Evolutionary conservation across 2,113 vertebrate genomes (phyloP).

Genomic region (Heloderma charlesbogerti): DNA sequence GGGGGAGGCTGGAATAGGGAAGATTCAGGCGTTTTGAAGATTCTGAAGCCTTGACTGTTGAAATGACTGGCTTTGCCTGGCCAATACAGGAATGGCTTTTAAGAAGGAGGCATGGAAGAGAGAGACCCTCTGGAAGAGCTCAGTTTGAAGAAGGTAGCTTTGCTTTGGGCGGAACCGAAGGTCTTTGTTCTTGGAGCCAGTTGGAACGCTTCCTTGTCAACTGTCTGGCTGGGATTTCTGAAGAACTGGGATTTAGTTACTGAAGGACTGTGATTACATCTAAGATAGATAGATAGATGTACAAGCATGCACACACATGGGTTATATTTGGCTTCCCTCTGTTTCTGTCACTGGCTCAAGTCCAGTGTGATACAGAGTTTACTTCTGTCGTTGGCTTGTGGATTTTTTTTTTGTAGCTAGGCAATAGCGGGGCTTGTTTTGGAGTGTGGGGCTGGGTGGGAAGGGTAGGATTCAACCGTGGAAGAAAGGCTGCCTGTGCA

Average conservation of each 20-base stretch:
- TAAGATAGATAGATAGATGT: neutral
- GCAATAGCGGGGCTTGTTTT: neutral
- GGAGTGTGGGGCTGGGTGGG: neutral
- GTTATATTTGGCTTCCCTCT: neutral
- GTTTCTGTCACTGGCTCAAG: neutral
- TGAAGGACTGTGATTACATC: neutral
- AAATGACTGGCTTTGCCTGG: neutral
- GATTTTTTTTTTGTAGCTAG: neutral
- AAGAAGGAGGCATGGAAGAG: neutral
- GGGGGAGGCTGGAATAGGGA: too few relatives aligned
- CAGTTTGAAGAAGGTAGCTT: neutral
- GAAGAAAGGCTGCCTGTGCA: neutral
- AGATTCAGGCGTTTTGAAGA: too few relatives aligned
- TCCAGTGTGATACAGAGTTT: neutral
- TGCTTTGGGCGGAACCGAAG: neutral
- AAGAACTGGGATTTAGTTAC: neutral
- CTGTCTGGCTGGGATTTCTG: neutral
- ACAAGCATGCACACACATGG: neutral
- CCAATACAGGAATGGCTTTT: neutral
- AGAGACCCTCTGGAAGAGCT: too few relatives aligned
- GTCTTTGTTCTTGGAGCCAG: neutral
- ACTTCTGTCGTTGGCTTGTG: neutral
- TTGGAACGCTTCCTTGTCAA: neutral
- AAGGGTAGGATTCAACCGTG: neutral
- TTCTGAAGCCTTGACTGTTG: too few relatives aligned